Conservation (phyloP, 2,113 vertebrate genomes). For the Semicossyphus pulcher region DNA sequence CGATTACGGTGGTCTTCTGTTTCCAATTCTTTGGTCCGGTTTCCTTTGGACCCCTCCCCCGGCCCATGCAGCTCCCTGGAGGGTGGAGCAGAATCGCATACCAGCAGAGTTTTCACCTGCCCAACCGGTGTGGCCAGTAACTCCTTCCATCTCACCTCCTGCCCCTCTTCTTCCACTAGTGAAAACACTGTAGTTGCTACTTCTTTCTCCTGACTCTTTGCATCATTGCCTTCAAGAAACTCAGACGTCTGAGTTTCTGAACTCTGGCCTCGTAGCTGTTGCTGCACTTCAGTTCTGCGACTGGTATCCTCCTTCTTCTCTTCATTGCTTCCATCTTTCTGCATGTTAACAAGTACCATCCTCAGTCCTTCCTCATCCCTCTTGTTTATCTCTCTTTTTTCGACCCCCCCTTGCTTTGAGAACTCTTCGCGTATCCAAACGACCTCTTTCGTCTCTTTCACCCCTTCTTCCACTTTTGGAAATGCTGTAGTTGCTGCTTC, state of each 20-base stretch:
- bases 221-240: not conserved
- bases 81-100: constrained; percentile 73
- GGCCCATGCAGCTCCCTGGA: constrained; percentile 17
- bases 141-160: constrained; percentile 42
- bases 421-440: not conserved
- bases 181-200: not conserved
- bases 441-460: not conserved
- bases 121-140: constrained; percentile 75
- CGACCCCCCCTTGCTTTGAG: not conserved
- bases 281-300: not conserved
- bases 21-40: constrained; percentile 28
- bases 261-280: not conserved
- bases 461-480: constrained; percentile 9
- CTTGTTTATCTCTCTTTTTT: not conserved
- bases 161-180: constrained; percentile 12
- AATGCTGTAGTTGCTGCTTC: not conserved
- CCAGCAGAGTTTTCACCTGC: constrained; percentile 64
- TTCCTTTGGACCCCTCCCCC: constrained; percentile 48
- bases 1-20: constrained; percentile 23
- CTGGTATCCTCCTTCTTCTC: not conserved
- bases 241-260: not conserved
- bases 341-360: not conserved
- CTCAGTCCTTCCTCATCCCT: not conserved
- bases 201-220: constrained; percentile 4
- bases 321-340: not conserved